Percentiles rank a stretch among this genome's conserved stretches.
Evolutionary conservation across 1,140 invertebrate genomes (phyloP).

Genomic region (Drosophila kikkawai): DNA sequence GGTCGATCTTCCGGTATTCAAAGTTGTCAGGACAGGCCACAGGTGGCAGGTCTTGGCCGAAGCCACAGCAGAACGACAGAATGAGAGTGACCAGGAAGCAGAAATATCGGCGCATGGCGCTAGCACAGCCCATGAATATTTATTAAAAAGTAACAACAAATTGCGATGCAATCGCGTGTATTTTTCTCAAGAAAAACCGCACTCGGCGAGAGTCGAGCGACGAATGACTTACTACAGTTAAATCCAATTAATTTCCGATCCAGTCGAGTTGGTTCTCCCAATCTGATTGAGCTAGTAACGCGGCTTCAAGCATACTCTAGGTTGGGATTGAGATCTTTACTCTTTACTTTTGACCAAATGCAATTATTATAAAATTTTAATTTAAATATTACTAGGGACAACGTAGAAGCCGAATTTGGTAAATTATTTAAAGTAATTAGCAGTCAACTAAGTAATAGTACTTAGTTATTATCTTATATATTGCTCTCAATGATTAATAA

Average conservation of each 20-base stretch:
- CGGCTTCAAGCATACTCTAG: not conserved
- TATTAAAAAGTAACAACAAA: conserved; percentile 10
- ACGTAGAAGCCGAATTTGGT: not conserved
- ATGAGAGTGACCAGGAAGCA: conserved; percentile 6
- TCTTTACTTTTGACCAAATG: not conserved
- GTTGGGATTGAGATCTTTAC: too few species aligned
- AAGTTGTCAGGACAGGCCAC: conserved; percentile 1
- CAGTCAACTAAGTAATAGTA: too few species aligned
- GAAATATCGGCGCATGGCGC: conserved; percentile 1
- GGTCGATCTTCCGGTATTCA: not conserved
- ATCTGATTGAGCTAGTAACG: conserved; percentile 11
- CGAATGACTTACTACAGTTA: conserved; percentile 1
- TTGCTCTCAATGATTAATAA: conserved; percentile 13
- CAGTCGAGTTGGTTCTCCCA: conserved; percentile 8
- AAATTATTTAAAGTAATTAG: not conserved
- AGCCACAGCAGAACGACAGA: not conserved
- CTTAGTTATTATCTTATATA: not conserved
- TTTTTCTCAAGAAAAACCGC: not conserved
- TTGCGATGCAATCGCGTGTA: not conserved
- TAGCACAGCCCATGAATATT: conserved; percentile 5
- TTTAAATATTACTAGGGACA: too few species aligned
- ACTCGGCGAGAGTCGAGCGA: not conserved
- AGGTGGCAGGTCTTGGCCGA: not conserved
- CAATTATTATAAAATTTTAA: too few species aligned
- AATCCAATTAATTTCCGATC: not conserved